Base-by-base conservation (phyloP, 2,113 vertebrate species). In the Pandion haliaetus region DNA sequence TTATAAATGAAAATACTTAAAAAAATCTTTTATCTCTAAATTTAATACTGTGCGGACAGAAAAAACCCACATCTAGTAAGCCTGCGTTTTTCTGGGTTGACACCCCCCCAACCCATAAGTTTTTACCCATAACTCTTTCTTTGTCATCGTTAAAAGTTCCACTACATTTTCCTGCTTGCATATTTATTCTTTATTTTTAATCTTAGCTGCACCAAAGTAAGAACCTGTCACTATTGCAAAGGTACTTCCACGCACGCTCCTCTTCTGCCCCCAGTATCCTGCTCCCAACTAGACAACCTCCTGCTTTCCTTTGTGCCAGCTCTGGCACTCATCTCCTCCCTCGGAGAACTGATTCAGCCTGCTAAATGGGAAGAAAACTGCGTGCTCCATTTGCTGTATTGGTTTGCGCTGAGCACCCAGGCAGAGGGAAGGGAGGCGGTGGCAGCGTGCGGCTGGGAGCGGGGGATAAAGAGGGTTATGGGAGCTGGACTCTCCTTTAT, bases 391-490 rank as follows among this genome's bases (percentile, higher is more conserved):
- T 55, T 91, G 42, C 77, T 52, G 52, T 36, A 10, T 9, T n/a
- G 62, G 65, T 63, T 70, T 91, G 52, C 2, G 18, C 55, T 44
- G 50, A 84, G 81, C 57, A 31, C 2, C 0, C 31, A 50, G 66
- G 71, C 71, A 76, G 54, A 58, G 36, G 50, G 49, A 55, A 49
- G 31, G 40, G 62, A 88, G 50, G 49, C 0, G 1, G 38, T 34
- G 66, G 49, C 49, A 69, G 67, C 0, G 0, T 44, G 34, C 1
- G 8, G 20, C 85, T 36, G 31, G 45, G 54, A 44, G 40, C 1
- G 3, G 45, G 62, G 40, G 9, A 8, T 49, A 45, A 66, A 52
- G 40, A 34, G 40, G 34, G 36, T 83, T 65, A 58, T 3, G 8
- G 45, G 32, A 66, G 82, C 32, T 2, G 8, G 18, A 21, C 49